Percentiles rank a stretch among this genome's conserved stretches.
phyloP scores from a whole-genome alignment of 2,113 vertebrate genomes.

The Cyprinodon variegatus region DNA sequence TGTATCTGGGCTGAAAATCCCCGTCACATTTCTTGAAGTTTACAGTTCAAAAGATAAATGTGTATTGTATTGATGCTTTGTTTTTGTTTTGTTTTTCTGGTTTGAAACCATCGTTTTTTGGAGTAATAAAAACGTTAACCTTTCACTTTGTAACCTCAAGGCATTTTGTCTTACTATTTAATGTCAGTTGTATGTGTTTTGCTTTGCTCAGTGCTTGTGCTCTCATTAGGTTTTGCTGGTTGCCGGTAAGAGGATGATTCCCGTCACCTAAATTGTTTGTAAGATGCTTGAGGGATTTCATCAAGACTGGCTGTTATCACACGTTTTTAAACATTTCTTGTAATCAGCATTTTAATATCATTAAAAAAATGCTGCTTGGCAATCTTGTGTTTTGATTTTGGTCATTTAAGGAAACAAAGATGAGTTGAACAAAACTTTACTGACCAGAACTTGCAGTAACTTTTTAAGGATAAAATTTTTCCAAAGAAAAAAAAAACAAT shows the following conservation, averaged over 20 bases:
- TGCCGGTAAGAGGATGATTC: background rate
- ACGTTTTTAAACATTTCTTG: background rate
- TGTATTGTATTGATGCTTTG: conserved; percentile 16
- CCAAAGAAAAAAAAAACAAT: too few relatives aligned
- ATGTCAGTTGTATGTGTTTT: conserved; percentile 1
- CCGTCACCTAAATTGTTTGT: background rate
- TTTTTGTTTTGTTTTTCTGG: conserved; percentile 9
- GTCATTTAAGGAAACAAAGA: background rate
- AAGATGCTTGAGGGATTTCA: background rate
- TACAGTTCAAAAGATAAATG: background rate
- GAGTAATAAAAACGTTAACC: conserved; percentile 11
- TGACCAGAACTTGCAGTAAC: too few relatives aligned
- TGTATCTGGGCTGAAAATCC: conserved; percentile 55
- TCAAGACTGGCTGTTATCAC: background rate
- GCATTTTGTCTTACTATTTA: conserved; percentile 14
- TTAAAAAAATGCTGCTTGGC: background rate
- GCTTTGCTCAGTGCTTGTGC: conserved; percentile 8
- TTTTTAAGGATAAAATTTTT: too few relatives aligned
- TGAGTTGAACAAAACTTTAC: background rate
- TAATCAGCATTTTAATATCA: conserved; percentile 2
- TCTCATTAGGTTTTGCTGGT: background rate
- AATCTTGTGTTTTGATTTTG: background rate
- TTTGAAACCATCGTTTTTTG: background rate
- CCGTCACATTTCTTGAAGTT: conserved; percentile 3
- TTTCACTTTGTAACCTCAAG: conserved; percentile 24